Evolutionary conservation across 2,113 vertebrate genomes (phyloP), one percentile per base, ranked within the genome.

Genomic region (Sylvilagus bachmani): DNA sequence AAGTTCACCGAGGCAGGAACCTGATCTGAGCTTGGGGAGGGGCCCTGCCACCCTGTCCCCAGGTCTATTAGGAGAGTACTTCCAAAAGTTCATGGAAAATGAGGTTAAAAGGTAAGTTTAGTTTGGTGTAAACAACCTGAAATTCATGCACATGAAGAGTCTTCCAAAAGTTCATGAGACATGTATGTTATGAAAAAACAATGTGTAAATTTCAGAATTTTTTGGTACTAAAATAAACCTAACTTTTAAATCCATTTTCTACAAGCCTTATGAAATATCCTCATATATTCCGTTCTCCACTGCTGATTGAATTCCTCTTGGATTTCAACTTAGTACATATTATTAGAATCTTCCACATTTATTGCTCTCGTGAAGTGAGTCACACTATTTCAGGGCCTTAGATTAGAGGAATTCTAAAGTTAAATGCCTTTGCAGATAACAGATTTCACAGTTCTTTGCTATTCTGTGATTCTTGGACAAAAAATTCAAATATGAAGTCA

Each of bases 401-500:
- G 62, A 33, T 22, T 58, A 70, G 62, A 89, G 29, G n/a, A 91
- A 74, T 88, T 22, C 53, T 83, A 89, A 91, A 75, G 31, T 62
- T 17, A 95, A 93, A 62, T 49, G 69, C 86, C 51, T 93, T 75
- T 81, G 66, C 51, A 90, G 22, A 92, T 44, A 77, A 80, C 58
- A 71, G n/a, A 92, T 90, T 93, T 92, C 73, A 70, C 9, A 62
- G 38, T 81, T 96, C 33, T 91, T 91, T 95, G 78, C 22, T 96
- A 38, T 44, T 29, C 44, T 33, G 29, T 85, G 38, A 78, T 79
- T 93, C 55, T 78, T 89, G 21, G 31, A 88, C 27, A 89, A 87
- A 87, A 74, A 19, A 27, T 8, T 81, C 49, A 89, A 77, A 58
- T 53, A 44, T 29, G 33, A 92, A 94, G 77, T 86, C 83, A 33